These are phyloP conservation scores for Agrochola litura DNA, from an alignment of 2,888 invertebrate species.

Conservation along the genomic window DNA sequence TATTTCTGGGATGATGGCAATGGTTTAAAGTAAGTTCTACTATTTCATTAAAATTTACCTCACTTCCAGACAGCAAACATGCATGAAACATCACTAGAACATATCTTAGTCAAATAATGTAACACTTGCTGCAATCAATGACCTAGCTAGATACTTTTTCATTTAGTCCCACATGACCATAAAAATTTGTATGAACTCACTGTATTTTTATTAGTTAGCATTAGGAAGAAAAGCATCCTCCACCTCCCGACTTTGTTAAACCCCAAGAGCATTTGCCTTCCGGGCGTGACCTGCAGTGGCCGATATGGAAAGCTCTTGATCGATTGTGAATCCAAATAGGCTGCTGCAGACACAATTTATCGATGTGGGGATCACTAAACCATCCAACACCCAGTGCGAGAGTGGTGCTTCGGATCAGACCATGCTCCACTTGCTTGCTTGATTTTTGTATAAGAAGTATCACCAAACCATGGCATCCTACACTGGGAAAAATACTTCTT, in stretches of 20 bases:
- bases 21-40: slow-evolving; percentile 94
- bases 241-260: no score
- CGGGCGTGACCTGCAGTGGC: no score
- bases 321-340: no score
- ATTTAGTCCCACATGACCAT: no score
- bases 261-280: no score
- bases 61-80: background rate
- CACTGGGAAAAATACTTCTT: background rate
- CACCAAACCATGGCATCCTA: background rate
- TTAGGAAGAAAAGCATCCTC: background rate
- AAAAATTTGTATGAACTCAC: background rate
- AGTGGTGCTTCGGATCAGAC: no score
- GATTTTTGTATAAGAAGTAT: background rate
- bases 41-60: background rate
- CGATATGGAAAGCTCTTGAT: no score
- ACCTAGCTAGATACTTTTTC: background rate
- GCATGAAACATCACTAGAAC: background rate
- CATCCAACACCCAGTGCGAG: no score
- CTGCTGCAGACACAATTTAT: no score
- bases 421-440: no score
- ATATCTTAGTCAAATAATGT: background rate
- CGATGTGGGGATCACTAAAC: no score
- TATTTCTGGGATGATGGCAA: slow-evolving; percentile 99
- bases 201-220: background rate
- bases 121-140: background rate